Percentiles rank a stretch among this genome's conserved stretches.
These are phyloP conservation scores for Lepus timidus DNA, from an alignment of 2,113 vertebrate genomes.

Conservation along the genomic window DNA sequence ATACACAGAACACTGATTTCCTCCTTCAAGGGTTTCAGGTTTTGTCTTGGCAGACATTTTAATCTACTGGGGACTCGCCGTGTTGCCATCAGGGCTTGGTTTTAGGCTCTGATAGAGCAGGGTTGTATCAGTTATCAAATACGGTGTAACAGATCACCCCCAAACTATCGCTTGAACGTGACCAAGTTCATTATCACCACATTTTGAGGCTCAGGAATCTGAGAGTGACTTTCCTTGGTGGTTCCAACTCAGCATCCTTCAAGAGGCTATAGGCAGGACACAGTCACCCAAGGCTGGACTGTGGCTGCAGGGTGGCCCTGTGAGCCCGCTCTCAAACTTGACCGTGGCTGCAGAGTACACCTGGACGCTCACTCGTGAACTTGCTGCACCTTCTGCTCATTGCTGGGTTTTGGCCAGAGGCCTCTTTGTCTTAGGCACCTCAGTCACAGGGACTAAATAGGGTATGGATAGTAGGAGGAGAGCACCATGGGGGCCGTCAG, in stretches of 20 bases:
- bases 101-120: neutral
- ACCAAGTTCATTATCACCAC: neutral
- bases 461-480: neutral
- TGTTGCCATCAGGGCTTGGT: neutral
- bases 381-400: neutral
- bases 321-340: too few relatives aligned
- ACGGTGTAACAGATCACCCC: neutral
- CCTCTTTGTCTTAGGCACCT: neutral
- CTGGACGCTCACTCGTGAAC: neutral
- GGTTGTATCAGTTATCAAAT: neutral
- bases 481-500: neutral
- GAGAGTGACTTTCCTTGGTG: neutral
- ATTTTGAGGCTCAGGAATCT: neutral
- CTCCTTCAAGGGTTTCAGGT: neutral
- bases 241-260: slow-evolving; percentile 5
- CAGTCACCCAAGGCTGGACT: neutral
- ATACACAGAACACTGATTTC: neutral
- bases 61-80: neutral
- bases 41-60: neutral
- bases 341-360: neutral
- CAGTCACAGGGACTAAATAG: neutral
- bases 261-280: neutral
- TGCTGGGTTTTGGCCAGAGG: neutral
- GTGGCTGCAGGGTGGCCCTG: neutral
- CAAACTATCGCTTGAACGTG: neutral